Conservation (phyloP, 2,888 invertebrate genomes). For the Nomada goodeniana region DNA sequence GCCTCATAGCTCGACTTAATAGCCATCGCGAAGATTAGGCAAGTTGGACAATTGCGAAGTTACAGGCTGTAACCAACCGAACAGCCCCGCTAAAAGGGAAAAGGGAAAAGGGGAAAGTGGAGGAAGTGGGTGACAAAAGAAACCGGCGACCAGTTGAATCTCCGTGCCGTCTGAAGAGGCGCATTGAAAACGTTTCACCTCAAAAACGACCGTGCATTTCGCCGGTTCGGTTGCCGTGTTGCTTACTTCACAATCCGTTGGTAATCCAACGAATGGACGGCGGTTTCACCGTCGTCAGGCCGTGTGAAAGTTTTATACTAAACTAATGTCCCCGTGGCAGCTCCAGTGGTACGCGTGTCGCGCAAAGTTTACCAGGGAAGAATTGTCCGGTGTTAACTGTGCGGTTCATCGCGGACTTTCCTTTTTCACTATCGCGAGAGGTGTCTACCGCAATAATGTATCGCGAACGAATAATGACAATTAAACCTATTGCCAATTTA, state of each 20-base stretch:
- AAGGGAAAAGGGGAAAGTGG: background rate
- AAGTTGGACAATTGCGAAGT: background rate
- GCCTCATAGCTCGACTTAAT: background rate
- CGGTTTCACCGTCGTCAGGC: slow-evolving; percentile 18
- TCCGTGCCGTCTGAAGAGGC: background rate
- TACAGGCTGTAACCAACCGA: slow-evolving; percentile 7
- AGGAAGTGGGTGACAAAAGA: slow-evolving; percentile 6
- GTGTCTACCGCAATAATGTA: too few species aligned
- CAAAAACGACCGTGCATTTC: slow-evolving; percentile 4
- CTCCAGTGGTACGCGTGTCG: slow-evolving; percentile 1
- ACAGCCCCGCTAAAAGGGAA: background rate
- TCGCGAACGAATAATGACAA: too few species aligned
- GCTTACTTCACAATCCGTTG: slow-evolving; percentile 27
- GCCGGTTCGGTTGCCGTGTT: slow-evolving; percentile 10
- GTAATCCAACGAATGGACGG: slow-evolving; percentile 24
- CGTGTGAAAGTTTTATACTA: slow-evolving; percentile 16
- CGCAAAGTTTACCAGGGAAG: slow-evolving; percentile 1
- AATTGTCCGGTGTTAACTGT: background rate
- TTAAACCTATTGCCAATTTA: too few species aligned
- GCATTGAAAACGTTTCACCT: slow-evolving; percentile 25
- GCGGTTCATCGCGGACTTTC: background rate
- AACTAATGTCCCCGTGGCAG: slow-evolving; percentile 15
- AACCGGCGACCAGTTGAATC: slow-evolving; percentile 8
- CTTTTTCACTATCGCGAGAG: background rate
- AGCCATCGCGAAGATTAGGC: background rate